Evolutionary conservation across 2,888 invertebrate species (phyloP).

Genomic region (Serripes groenlandicus): DNA sequence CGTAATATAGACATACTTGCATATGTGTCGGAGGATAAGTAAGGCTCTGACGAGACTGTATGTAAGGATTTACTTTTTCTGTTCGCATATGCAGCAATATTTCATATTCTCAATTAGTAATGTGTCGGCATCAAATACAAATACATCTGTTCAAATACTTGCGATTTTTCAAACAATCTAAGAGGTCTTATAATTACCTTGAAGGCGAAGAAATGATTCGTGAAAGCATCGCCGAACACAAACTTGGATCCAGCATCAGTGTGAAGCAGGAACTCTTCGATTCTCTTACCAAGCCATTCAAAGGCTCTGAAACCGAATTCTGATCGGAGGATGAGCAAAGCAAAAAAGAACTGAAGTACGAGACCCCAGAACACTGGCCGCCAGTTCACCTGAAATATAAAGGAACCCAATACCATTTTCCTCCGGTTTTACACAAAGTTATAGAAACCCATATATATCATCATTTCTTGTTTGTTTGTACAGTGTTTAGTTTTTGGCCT

Average conservation of each 20-base stretch:
- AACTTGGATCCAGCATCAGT: conserved; percentile 94
- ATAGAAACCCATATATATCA: no score
- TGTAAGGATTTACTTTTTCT: no score
- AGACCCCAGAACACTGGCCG: conserved; percentile 93
- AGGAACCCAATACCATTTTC: no score
- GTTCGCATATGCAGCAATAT: no score
- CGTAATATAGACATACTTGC: no score
- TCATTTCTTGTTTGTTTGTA: no score
- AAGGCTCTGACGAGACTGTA: no score
- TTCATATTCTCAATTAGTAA: no score
- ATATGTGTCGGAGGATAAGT: no score
- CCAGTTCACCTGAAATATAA: conserved; percentile 88
- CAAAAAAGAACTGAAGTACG: conserved; percentile 92
- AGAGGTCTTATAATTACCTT: conserved; percentile 88
- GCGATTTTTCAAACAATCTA: neutral
- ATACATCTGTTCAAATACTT: neutral
- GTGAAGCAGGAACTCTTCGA: conserved; percentile 92
- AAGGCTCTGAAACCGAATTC: conserved; percentile 89
- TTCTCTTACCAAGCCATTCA: conserved; percentile 90
- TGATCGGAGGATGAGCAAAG: conserved; percentile 82
- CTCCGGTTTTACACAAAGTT: no score
- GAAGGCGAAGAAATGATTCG: conserved; percentile 92
- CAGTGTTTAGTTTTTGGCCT: no score
- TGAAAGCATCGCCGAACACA: conserved; percentile 90
- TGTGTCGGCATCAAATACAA: no score